Conservation (phyloP, 2,113 vertebrate genomes). For the Stictonetta naevosa region DNA sequence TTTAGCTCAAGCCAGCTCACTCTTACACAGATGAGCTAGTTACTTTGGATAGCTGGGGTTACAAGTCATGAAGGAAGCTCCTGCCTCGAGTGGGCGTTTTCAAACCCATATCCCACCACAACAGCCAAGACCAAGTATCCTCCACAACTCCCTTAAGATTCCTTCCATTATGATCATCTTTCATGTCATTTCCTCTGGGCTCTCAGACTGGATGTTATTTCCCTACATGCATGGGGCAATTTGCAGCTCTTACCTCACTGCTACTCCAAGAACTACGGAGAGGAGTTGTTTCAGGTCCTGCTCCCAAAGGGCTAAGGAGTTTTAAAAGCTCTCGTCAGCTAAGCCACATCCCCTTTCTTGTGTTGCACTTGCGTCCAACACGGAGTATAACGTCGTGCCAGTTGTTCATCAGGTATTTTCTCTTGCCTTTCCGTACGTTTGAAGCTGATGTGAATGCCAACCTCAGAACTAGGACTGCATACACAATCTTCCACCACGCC, state of each 20-base stretch:
- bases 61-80: neutral
- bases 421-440: neutral
- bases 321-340: neutral
- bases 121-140: neutral
- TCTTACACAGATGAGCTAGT: neutral
- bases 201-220: neutral
- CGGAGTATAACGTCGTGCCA: neutral
- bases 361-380: neutral
- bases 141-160: neutral
- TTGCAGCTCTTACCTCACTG: neutral
- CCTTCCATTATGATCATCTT: neutral
- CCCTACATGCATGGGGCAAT: accelerated
- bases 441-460: neutral
- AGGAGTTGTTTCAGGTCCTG: neutral
- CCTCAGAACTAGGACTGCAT: neutral
- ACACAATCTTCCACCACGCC: neutral
- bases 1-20: neutral
- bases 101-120: neutral
- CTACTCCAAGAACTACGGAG: neutral
- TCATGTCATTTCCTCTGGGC: neutral
- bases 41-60: neutral
- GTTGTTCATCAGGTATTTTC: neutral
- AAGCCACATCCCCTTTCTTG: neutral
- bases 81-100: accelerated
- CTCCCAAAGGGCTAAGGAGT: neutral